Percentiles rank a stretch among this genome's conserved stretches.
phyloP scores from a whole-genome alignment of 2,888 invertebrate genomes.

The Linnaemya vulpina region DNA sequence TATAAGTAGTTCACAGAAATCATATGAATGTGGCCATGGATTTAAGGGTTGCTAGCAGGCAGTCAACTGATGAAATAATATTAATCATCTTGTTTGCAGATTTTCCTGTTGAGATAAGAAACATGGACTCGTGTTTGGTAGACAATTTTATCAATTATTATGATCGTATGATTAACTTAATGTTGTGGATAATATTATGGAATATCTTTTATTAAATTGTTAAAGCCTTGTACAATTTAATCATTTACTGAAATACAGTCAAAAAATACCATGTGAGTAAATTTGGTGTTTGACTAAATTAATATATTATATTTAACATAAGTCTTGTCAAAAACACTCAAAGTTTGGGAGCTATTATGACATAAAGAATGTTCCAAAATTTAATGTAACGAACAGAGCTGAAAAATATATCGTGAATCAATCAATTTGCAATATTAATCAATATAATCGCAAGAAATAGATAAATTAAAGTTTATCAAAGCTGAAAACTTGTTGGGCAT shows the following conservation, averaged over 20 bases:
- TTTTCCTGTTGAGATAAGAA: constrained; percentile 46
- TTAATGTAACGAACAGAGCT: too few species aligned
- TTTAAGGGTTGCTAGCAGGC: constrained; percentile 63
- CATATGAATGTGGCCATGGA: constrained; percentile 25
- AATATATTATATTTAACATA: too few species aligned
- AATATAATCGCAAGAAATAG: too few species aligned
- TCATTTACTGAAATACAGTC: not conserved
- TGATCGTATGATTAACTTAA: constrained; percentile 36
- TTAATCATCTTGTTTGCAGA: constrained; percentile 62
- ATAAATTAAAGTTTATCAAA: too few species aligned
- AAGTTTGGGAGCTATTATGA: too few species aligned
- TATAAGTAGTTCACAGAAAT: constrained; percentile 37
- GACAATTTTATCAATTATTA: constrained; percentile 49
- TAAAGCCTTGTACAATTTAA: not conserved
- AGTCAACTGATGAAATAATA: constrained; percentile 38
- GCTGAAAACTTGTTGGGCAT: too few species aligned
- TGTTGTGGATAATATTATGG: constrained; percentile 17
- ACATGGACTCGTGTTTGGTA: not conserved
- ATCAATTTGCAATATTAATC: too few species aligned
- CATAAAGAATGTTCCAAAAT: too few species aligned
- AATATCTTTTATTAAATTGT: not conserved
- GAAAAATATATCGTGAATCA: too few species aligned
- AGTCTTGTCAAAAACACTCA: too few species aligned
- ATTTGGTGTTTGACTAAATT: too few species aligned
- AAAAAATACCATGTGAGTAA: too few species aligned